Conservation (phyloP, 2,113 vertebrate genomes). For the Atherinomorus stipes region DNA sequence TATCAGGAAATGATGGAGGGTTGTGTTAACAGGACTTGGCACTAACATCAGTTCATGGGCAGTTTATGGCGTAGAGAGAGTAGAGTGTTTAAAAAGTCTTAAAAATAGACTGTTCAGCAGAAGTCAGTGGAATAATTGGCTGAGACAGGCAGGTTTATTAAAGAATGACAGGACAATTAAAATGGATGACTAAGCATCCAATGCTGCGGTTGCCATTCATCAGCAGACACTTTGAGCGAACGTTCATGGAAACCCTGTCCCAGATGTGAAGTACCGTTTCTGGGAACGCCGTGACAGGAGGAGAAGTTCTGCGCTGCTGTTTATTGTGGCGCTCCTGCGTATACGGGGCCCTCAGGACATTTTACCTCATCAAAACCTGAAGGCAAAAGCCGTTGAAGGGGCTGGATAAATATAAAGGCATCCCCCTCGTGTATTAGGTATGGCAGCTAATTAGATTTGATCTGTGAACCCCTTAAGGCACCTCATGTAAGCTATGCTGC, state of each 20-base stretch:
- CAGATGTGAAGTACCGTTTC: conserved; percentile 37
- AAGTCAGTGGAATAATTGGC: conserved; percentile 47
- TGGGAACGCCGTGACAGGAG: conserved; percentile 37
- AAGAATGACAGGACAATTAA: conserved; percentile 49
- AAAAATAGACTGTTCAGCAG: conserved; percentile 26
- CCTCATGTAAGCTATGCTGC: conserved; percentile 47
- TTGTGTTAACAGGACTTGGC: conserved; percentile 14
- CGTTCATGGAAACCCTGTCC: conserved; percentile 34
- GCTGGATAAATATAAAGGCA: conserved; percentile 71
- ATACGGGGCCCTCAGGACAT: conserved; percentile 51
- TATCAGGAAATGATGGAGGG: conserved; percentile 23
- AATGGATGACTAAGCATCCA: conserved; percentile 43
- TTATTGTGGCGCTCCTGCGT: conserved; percentile 24
- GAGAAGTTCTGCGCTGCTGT: conserved; percentile 18
- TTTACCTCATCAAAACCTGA: conserved; percentile 53
- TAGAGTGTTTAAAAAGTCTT: conserved; percentile 26
- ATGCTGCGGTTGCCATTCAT: conserved; percentile 22
- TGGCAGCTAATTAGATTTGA: conserved; percentile 74
- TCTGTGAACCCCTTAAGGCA: conserved; percentile 61
- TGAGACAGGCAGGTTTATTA: conserved; percentile 39
- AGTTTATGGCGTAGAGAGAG: conserved; percentile 8
- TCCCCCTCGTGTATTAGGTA: conserved; percentile 62
- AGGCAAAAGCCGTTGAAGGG: conserved; percentile 66
- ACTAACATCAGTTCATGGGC: conserved; percentile 24
- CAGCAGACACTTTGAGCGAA: conserved; percentile 19